phyloP scores from a whole-genome alignment of 1,140 invertebrate species.

The Nymphalis io region DNA sequence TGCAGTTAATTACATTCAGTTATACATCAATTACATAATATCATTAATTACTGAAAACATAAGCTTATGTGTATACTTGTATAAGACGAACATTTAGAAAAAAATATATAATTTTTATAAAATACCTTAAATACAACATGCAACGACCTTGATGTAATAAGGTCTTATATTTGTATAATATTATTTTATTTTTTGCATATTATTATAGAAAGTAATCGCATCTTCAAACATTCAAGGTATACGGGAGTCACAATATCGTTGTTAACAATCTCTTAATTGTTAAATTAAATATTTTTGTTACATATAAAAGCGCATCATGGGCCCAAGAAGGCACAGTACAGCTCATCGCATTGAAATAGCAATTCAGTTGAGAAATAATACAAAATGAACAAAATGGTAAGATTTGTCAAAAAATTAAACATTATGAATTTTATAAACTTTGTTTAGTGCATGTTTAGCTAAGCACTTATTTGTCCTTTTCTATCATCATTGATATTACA shows the following conservation, averaged over 20 bases:
- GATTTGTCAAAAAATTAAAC: neutral
- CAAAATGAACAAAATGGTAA: slow-evolving; percentile 52
- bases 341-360: slow-evolving; percentile 28
- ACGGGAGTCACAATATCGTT: slow-evolving; percentile 10
- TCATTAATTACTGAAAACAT: too few relatives aligned
- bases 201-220: slow-evolving; percentile 16
- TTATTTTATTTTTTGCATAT: neutral
- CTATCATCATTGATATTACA: too few relatives aligned
- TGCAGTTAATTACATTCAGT: too few relatives aligned
- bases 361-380: slow-evolving; percentile 3
- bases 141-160: neutral
- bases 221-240: slow-evolving; percentile 20
- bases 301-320: slow-evolving; percentile 49
- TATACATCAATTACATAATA: too few relatives aligned
- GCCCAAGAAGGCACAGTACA: slow-evolving; percentile 35
- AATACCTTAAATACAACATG: too few relatives aligned
- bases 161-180: neutral
- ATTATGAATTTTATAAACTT: too few relatives aligned
- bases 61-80: too few relatives aligned
- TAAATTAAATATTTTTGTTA: slow-evolving; percentile 35
- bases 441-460: too few relatives aligned
- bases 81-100: too few relatives aligned
- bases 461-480: too few relatives aligned
- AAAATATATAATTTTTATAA: too few relatives aligned
- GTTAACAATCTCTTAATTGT: slow-evolving; percentile 25